Evolutionary conservation across 2,888 invertebrate genomes (phyloP).

Genomic region (Orgyia antiqua): DNA sequence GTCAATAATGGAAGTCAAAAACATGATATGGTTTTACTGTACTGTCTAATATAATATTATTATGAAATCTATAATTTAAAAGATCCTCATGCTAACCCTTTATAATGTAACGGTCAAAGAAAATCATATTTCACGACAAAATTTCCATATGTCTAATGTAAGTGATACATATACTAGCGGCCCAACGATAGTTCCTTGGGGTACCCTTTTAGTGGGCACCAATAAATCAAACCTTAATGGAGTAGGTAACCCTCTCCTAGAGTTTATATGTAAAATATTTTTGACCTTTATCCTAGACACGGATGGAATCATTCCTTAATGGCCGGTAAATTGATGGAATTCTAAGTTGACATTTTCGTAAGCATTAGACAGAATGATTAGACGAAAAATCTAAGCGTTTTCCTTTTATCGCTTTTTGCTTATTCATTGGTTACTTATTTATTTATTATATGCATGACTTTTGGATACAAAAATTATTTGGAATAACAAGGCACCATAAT

Average conservation of each 20-base stretch:
- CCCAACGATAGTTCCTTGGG: conserved; percentile 58
- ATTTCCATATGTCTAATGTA: conserved; percentile 70
- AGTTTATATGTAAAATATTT: conserved; percentile 59
- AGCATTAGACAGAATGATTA: conserved; percentile 36
- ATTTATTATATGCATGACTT: conserved; percentile 9
- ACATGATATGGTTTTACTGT: too few relatives aligned
- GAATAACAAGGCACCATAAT: too few relatives aligned
- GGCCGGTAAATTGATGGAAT: conserved; percentile 42
- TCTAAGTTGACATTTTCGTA: conserved; percentile 39
- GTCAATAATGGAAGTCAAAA: too few relatives aligned
- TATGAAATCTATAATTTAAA: too few relatives aligned
- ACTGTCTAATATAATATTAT: too few relatives aligned
- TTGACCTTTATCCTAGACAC: conserved; percentile 54
- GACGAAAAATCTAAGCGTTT: conserved; percentile 17
- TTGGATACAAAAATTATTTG: background rate
- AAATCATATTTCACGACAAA: conserved; percentile 54
- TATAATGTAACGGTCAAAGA: conserved; percentile 48
- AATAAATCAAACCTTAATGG: conserved; percentile 73
- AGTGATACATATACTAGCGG: conserved; percentile 58
- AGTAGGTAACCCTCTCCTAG: conserved; percentile 53
- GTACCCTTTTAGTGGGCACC: conserved; percentile 68
- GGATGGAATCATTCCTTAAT: conserved; percentile 35
- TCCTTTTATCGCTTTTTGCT: conserved; percentile 14
- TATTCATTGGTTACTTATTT: conserved; percentile 13
- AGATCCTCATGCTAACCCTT: too few relatives aligned